Conservation (phyloP, 1,140 invertebrate species). For the Hormaphis cornu region DNA sequence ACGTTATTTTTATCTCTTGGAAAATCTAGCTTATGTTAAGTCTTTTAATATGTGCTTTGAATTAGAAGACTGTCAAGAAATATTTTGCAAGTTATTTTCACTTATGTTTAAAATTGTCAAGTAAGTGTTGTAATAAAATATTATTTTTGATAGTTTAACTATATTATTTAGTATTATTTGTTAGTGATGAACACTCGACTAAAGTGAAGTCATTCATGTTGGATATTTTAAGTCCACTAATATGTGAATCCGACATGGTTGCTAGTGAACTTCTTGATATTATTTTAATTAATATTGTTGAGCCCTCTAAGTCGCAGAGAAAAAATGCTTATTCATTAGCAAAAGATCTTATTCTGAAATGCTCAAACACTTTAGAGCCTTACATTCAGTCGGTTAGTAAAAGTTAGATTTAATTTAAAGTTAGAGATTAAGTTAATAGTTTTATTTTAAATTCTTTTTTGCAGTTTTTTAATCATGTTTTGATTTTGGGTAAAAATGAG, state of each 20-base stretch:
- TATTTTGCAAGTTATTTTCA: slow-evolving; percentile 86
- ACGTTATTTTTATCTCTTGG: slow-evolving; percentile 88
- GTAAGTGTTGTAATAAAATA: slow-evolving; percentile 54
- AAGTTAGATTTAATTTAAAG: background rate
- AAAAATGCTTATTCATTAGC: slow-evolving; percentile 85
- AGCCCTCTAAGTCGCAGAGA: slow-evolving; percentile 84
- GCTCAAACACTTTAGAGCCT: slow-evolving; percentile 81
- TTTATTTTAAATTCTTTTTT: slow-evolving; percentile 26
- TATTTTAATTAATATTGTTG: slow-evolving; percentile 88
- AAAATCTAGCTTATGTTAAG: slow-evolving; percentile 96
- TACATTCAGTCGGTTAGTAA: slow-evolving; percentile 81
- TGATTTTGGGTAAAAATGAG: slow-evolving; percentile 85
- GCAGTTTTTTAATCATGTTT: slow-evolving; percentile 90
- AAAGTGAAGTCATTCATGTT: slow-evolving; percentile 96
- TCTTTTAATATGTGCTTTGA: slow-evolving; percentile 99
- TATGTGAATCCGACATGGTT: slow-evolving; percentile 89
- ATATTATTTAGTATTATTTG: slow-evolving; percentile 38
- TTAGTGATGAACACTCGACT: slow-evolving; percentile 85
- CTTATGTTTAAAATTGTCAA: slow-evolving; percentile 96
- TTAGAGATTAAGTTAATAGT: background rate
- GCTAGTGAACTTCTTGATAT: slow-evolving; percentile 89
- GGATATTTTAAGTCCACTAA: slow-evolving; percentile 85
- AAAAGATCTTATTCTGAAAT: slow-evolving; percentile 83
- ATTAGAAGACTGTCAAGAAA: slow-evolving; percentile 92
- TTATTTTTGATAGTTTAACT: background rate